phyloP scores from a whole-genome alignment of 2,888 invertebrate genomes.

The Eupithecia subfuscata region DNA sequence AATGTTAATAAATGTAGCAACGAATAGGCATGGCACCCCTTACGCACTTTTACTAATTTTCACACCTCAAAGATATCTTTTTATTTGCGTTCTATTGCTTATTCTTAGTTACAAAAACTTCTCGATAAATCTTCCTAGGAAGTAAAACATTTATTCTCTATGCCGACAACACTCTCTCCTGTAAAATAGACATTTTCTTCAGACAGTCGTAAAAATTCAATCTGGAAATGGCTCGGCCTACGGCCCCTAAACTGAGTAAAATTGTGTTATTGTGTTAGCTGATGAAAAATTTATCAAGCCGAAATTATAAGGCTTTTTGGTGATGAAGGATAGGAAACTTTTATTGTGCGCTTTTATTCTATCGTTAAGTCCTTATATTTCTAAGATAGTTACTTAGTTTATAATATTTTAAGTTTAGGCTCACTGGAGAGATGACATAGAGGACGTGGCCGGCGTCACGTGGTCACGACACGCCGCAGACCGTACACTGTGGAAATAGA shows the following conservation, averaged over 20 bases:
- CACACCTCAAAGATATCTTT: no score
- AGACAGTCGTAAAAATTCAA: constrained; percentile 76
- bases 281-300: constrained; percentile 45
- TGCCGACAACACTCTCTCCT: constrained; percentile 2
- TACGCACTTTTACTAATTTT: no score
- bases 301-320: constrained; percentile 33
- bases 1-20: background rate
- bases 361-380: background rate
- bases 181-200: constrained; percentile 41
- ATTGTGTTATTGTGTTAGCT: constrained; percentile 43
- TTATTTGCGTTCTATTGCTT: no score
- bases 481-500: no score
- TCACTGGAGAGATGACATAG: no score
- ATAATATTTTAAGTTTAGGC: no score
- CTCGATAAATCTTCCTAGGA: background rate
- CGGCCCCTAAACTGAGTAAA: constrained; percentile 45
- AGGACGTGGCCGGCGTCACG: no score
- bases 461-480: no score
- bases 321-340: constrained; percentile 7
- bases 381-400: background rate
- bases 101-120: no score
- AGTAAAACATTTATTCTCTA: background rate
- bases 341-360: background rate
- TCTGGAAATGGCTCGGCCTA: constrained; percentile 72
- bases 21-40: background rate